Evolutionary conservation across 2,797 vertebrate genomes (phyloP).

Genomic region (Rhynchotus rufescens): DNA sequence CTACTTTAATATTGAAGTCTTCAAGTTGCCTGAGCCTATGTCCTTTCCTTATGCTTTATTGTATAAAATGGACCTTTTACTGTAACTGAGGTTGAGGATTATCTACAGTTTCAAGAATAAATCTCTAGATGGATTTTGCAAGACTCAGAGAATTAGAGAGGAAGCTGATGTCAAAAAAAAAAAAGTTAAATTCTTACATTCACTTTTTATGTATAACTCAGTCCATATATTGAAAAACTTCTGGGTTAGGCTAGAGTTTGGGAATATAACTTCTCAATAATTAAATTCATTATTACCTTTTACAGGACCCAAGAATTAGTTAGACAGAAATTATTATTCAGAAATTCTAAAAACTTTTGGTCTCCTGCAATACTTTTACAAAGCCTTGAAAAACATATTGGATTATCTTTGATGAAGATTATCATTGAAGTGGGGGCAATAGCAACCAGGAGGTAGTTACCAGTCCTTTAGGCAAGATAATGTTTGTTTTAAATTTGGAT

Average conservation of each 20-base stretch:
- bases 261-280: not conserved
- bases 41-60: not conserved
- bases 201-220: not conserved
- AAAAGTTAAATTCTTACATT: not conserved
- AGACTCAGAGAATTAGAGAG: not conserved
- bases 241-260: not conserved
- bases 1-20: not conserved
- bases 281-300: not conserved
- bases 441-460: not conserved
- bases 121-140: not conserved
- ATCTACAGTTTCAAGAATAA: not conserved
- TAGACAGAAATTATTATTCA: not conserved
- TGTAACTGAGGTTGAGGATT: not conserved
- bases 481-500: not conserved
- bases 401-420: not conserved
- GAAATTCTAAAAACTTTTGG: not conserved
- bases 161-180: not conserved
- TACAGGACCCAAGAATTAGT: not conserved
- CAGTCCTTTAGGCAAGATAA: not conserved
- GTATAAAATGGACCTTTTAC: not conserved
- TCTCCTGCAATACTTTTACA: not conserved
- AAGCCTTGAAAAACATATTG: not conserved
- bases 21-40: accelerated
- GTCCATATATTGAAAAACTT: not conserved
- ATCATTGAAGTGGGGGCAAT: not conserved